These are phyloP conservation scores for Ptychoptera albimana DNA, from an alignment of 2,888 invertebrate species.

Conservation along the genomic window DNA sequence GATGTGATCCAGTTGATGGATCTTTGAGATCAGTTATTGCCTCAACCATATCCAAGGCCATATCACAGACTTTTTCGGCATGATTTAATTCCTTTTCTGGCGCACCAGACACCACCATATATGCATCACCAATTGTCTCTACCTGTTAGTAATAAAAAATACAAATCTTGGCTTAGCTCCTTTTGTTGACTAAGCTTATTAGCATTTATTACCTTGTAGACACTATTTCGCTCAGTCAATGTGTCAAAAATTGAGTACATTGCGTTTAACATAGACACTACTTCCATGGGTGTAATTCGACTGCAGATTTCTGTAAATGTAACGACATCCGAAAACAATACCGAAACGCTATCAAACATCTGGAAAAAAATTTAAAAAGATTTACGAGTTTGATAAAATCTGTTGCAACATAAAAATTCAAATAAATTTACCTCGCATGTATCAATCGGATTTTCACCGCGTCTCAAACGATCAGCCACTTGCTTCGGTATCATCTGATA, in stretches of 20 bases:
- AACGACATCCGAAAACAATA: constrained; percentile 94
- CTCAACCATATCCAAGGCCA: constrained; percentile 93
- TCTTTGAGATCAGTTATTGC: constrained; percentile 83
- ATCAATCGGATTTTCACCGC: constrained; percentile 90
- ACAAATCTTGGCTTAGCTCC: background rate
- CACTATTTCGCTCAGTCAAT: constrained; percentile 78
- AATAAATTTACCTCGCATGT: constrained; percentile 71
- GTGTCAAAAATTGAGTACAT: constrained; percentile 97
- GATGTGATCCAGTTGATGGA: constrained; percentile 76
- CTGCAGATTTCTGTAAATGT: constrained; percentile 96
- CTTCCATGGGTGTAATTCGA: constrained; percentile 91
- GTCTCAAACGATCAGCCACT: constrained; percentile 82
- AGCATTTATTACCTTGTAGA: constrained; percentile 64
- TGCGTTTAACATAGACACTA: constrained; percentile 91
- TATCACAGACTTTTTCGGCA: constrained; percentile 82
- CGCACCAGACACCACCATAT: constrained; percentile 95
- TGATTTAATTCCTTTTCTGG: constrained; percentile 82
- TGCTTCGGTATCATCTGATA: constrained; percentile 99
- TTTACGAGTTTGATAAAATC: background rate
- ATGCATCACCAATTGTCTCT: constrained; percentile 95
- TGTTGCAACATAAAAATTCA: background rate
- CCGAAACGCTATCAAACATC: constrained; percentile 94
- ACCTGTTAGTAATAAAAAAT: constrained; percentile 29
- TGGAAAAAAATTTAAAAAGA: constrained; percentile 29
- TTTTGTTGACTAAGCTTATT: background rate